Evolutionary conservation across 2,113 vertebrate species (phyloP), one percentile per base, ranked within the genome.

Genomic region (Polypterus senegalus): DNA sequence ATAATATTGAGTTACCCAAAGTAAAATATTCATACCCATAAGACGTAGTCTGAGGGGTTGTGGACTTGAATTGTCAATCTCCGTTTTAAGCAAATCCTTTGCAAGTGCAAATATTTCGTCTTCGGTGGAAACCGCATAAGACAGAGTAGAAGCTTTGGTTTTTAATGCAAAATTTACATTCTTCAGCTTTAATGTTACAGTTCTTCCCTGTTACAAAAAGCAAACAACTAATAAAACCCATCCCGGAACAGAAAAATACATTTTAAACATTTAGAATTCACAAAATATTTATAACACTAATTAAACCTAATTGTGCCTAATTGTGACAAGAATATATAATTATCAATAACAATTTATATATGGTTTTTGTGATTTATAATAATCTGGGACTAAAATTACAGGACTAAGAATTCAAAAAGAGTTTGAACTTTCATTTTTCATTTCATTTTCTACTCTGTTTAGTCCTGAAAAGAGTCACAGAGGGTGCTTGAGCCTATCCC

Each of bases 141-240:
- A 71, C 49, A 92, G 71, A 8, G 92, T 92, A 62, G 77, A 79
- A 4, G 93, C 93, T 70, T 85, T 86, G 65, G 90, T 92, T 83
- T 91, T 97, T 27, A 97, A 91, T 81, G 97, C 91, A n/a, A 99
- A 99, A 57, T 91, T 89, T 57, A 99, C 89, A 5, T 94, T 95
- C 80, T 99, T 99, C 45, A 97, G 69, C 71, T 98, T 99, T 71
- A 99, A 68, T 4, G 94, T 97, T 63, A 99, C 83, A 1, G 92
- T 98, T 86, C 89, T 94, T 71, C 90, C 95, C 96, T 88, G 45
- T 4, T 60, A 63, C 49, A 76, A 63, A 9, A 74, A 1, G 73
- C n/a, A 53, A 56, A 62, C 52, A 27, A 27, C 27, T 27, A 27
- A 27, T 27, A 27, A 27, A 51, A 9, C 49, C 49, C 49, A 43